Percentiles rank a stretch among this genome's conserved stretches.
phyloP scores from a whole-genome alignment of 2,888 invertebrate genomes.

The Scelioninae gen. 1 region DNA sequence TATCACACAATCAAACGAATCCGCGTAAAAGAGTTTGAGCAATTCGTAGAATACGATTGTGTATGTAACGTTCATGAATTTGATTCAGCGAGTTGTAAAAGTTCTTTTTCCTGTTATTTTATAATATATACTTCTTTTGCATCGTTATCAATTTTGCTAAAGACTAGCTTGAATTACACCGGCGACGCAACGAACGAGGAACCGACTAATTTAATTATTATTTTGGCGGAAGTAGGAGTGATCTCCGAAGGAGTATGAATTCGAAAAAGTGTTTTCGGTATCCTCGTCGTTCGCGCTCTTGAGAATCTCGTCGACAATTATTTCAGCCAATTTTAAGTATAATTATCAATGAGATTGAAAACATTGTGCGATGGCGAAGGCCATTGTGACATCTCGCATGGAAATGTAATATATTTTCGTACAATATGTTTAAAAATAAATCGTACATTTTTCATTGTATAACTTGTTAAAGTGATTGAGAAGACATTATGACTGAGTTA shows the following conservation, averaged over 20 bases:
- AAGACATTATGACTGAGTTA: too few relatives aligned
- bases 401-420: too few relatives aligned
- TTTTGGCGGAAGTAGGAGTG: constrained; percentile 22
- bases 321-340: constrained; percentile 8
- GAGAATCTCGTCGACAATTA: constrained; percentile 24
- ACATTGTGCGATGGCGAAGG: too few relatives aligned
- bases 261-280: constrained; percentile 42
- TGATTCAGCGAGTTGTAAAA: constrained; percentile 44
- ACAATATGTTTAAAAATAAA: too few relatives aligned
- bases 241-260: constrained; percentile 29
- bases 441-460: too few relatives aligned
- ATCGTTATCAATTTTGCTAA: constrained; percentile 32
- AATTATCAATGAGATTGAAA: too few relatives aligned
- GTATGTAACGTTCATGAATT: constrained; percentile 53
- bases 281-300: constrained; percentile 25
- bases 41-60: constrained; percentile 59
- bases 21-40: constrained; percentile 59
- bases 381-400: too few relatives aligned
- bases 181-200: constrained; percentile 12
- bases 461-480: too few relatives aligned
- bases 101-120: constrained; percentile 11
- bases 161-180: constrained; percentile 41
- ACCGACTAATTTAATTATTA: constrained; percentile 26
- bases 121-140: constrained; percentile 23
- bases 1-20: constrained; percentile 43